Evolutionary conservation across 2,797 vertebrate species (phyloP), one percentile per base, ranked within the genome.

Genomic region (Columba guinea): DNA sequence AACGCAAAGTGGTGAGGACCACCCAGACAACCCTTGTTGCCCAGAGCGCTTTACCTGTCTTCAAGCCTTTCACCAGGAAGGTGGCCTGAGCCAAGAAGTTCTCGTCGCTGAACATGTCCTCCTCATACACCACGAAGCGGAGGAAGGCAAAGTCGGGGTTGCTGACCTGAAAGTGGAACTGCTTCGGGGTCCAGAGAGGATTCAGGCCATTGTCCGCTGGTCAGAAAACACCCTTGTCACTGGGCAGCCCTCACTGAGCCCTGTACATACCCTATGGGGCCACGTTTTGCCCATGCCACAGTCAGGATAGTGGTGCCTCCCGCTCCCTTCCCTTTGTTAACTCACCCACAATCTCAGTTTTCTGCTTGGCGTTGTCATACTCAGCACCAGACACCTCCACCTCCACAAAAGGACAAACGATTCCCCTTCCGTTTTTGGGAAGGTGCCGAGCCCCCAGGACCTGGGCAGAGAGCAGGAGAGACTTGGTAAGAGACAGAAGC

Each of bases 31-130:
- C 15, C 13, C 2, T 24, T 0, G 0, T 37, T 30, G 21, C 7
- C 20, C 53, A 4, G 0, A 8, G 7, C 0, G 0, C 56, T 62
- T 81, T 97, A 99, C 99, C 99, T 63, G 98, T 99, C 97, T 99
- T 99, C 59, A 99, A 98, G 95, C 99, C 98, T 94, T 98, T 99
- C 80, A 99, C 98, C 24, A 98, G 98, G 97, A 99, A 99, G 7
- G 99, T 99, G 60, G 99, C 99, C 97, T 99, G 99, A 71, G 99
- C 99, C 96, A 99, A 96, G 97, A 99, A 99, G 97, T 99, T 99
- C 97, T 99, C 99, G 18, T 99, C 99, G 1, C 98, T 99, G 97
- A 99, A 99, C 99, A 99, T 99, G 98, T 99, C 99, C n/a, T 99
- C 99, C 96, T 99, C 99, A 5, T 99, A 99, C 13, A 99, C 99